Conservation (phyloP, 2,888 invertebrate genomes). For the Drosophila siamana region DNA sequence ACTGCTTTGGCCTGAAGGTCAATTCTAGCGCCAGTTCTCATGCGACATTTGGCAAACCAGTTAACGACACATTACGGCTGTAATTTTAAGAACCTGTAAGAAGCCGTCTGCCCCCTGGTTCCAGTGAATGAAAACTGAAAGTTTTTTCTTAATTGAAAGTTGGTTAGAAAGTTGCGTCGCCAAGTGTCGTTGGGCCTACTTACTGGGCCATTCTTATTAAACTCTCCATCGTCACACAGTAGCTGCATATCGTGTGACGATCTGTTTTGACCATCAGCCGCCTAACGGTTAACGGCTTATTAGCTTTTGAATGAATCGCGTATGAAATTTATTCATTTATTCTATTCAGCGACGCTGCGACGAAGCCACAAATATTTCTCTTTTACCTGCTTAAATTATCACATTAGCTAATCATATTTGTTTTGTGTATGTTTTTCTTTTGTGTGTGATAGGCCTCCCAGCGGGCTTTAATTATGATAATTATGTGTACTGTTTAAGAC, state of each 20-base stretch:
- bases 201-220: conserved; percentile 52
- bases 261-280: conserved; percentile 55
- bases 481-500: conserved; percentile 29
- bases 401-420: conserved; percentile 54
- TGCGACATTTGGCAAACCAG: conserved; percentile 48
- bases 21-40: conserved; percentile 26
- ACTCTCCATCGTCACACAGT: conserved; percentile 52
- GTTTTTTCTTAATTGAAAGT: conserved; percentile 62
- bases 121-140: conserved; percentile 59
- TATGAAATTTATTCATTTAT: conserved; percentile 65
- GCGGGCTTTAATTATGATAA: conserved; percentile 44
- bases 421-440: neutral
- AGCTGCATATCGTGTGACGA: conserved; percentile 47
- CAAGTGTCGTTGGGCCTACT: conserved; percentile 35
- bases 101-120: conserved; percentile 25
- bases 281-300: conserved; percentile 59
- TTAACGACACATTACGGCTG: conserved; percentile 15
- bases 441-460: conserved; percentile 11
- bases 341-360: conserved; percentile 28
- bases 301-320: conserved; percentile 38
- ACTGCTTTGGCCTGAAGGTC: conserved; percentile 24
- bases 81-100: conserved; percentile 54
- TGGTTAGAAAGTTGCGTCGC: conserved; percentile 57
- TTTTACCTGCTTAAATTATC: conserved; percentile 55
- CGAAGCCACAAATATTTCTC: conserved; percentile 19